Evolutionary conservation across 2,888 invertebrate species (phyloP).

Genomic region (Scaptomyza tumidula): DNA sequence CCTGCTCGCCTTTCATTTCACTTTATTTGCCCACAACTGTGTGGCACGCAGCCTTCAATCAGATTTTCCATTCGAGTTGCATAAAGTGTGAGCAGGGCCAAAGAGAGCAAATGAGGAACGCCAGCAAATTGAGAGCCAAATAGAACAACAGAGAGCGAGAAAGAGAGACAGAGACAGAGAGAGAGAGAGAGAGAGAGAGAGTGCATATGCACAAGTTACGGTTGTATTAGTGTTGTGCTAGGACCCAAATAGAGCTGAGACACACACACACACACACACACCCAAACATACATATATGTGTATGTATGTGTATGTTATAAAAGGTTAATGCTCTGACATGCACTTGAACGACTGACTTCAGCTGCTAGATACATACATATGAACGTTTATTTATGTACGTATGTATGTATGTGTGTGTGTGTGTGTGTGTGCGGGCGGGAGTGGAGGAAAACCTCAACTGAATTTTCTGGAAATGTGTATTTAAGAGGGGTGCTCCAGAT

Average conservation of each 20-base stretch:
- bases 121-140: constrained; percentile 11
- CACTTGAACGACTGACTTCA: constrained; percentile 82
- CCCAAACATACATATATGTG: constrained; percentile 4
- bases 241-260: constrained; percentile 62
- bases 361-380: constrained; percentile 30
- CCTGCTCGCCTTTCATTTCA: constrained; percentile 11
- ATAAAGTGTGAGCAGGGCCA: constrained; percentile 50
- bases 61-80: constrained; percentile 63
- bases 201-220: constrained; percentile 5
- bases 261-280: constrained; percentile 9
- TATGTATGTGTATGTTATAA: constrained; percentile 23
- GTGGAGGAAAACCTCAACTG: constrained; percentile 12
- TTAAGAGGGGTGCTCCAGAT: constrained; percentile 4
- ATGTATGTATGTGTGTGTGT: neutral
- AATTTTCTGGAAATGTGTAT: constrained; percentile 38
- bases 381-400: neutral
- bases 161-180: neutral
- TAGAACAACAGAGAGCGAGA: neutral
- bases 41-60: constrained; percentile 21
- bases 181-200: neutral
- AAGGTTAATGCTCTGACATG: constrained; percentile 82
- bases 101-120: constrained; percentile 20
- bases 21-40: constrained; percentile 22
- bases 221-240: constrained; percentile 70
- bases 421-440: constrained; percentile 13